phyloP scores from a whole-genome alignment of 2,888 invertebrate genomes.

The Brenthis daphne region DNA sequence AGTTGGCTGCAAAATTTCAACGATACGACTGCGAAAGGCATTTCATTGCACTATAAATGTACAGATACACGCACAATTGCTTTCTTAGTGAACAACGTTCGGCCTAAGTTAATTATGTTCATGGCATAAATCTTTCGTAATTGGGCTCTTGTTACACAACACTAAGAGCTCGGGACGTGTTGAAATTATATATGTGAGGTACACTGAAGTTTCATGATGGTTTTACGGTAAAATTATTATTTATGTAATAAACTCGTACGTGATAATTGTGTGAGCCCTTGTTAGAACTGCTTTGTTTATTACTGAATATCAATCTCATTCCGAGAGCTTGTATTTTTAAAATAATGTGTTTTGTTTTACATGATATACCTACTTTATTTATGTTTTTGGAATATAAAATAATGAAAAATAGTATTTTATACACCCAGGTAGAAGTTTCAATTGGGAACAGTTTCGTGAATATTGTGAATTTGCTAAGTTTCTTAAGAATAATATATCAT shows the following conservation, averaged over 20 bases:
- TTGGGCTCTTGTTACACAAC: conserved; percentile 81
- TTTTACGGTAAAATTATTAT: conserved; percentile 52
- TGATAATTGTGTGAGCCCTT: conserved; percentile 44
- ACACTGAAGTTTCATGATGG: conserved; percentile 63
- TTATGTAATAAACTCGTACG: conserved; percentile 49
- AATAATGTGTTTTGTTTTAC: not conserved
- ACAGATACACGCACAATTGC: conserved; percentile 58
- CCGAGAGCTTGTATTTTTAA: conserved; percentile 16
- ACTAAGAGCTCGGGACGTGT: conserved; percentile 77
- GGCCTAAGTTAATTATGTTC: conserved; percentile 82
- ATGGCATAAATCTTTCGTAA: conserved; percentile 82
- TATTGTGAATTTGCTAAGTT: no score
- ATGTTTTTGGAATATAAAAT: no score
- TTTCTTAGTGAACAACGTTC: conserved; percentile 78
- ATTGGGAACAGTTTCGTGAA: no score
- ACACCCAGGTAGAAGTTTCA: no score
- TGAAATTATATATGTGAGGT: conserved; percentile 80
- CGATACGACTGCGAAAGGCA: conserved; percentile 8
- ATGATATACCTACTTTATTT: not conserved
- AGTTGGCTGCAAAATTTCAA: not conserved
- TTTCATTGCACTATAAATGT: conserved; percentile 29
- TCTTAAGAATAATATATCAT: no score
- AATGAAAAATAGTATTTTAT: no score
- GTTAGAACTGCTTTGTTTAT: conserved; percentile 34
- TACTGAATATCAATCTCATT: conserved; percentile 28